Percentiles rank a stretch among this genome's conserved stretches.
phyloP scores from a whole-genome alignment of 2,113 vertebrate species.

The Apaloderma vittatum region DNA sequence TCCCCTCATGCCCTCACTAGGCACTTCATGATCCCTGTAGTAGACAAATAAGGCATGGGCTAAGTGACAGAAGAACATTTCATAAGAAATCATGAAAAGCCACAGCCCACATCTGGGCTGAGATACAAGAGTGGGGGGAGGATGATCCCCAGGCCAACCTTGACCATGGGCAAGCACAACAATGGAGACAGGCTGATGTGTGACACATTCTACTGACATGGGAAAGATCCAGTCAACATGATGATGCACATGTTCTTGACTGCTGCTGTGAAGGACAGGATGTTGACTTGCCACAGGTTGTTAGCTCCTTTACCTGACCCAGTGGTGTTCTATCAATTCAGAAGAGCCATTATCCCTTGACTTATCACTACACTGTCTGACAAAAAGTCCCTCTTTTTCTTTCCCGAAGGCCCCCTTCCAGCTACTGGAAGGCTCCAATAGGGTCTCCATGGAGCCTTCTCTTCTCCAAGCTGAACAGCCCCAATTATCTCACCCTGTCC shows the following conservation, averaged over 20 bases:
- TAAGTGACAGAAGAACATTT: neutral
- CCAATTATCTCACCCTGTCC: too few relatives aligned
- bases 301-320: neutral
- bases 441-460: too few relatives aligned
- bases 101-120: neutral
- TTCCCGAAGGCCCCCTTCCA: too few relatives aligned
- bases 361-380: too few relatives aligned
- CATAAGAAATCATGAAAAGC: neutral
- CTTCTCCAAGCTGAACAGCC: too few relatives aligned
- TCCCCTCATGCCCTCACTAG: accelerated
- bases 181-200: accelerated
- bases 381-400: too few relatives aligned
- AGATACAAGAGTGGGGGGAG: too few relatives aligned
- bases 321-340: neutral
- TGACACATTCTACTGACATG: neutral
- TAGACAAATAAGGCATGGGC: neutral
- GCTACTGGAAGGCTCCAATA: too few relatives aligned
- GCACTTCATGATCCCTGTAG: neutral
- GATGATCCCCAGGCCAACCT: neutral
- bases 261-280: neutral
- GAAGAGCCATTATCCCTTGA: neutral
- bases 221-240: neutral
- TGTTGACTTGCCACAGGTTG: neutral
- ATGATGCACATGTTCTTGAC: neutral
- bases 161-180: neutral